Base-by-base conservation (phyloP, 1,140 invertebrate species). In the Dermatophagoides farinae region DNA sequence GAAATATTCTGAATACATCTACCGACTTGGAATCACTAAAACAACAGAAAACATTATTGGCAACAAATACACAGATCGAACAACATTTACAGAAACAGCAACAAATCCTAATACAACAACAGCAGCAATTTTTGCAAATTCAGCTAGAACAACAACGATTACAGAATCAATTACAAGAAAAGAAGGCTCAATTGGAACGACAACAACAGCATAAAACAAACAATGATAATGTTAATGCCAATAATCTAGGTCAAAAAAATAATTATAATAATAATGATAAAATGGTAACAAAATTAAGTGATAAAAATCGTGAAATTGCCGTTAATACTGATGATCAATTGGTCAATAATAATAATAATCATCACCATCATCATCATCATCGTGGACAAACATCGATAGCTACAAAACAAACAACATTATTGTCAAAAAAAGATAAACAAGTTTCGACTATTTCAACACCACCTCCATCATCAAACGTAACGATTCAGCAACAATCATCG, bases 71-170 rank as follows among this genome's bases (percentile, higher is more conserved):
- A 10, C 39, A 57, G 14, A 46, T 60, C 51, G 59, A 57, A 37
- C 53, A 61, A 43, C 58, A 47, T 20, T n/a, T 62, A 20, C 63
- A 55, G 53, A 55, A 65, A 38, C 64, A 63, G 23, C 63, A 61
- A 31, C 63, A 64, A 52, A 46, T 61, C 18, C 31, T 64, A 2
- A 57, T 61, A 18, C 50, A 62, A 16, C 66, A 67, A 47, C 64
- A 67, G 43, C 66, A 67, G 23, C 60, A 64, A 38, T 61, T 66
- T 43, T 63, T 64, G 40, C 49, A 53, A 18, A 47, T 64, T 44
- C 62, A 64, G 38, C 53, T 63, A 14, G 62, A 64, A 41, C 59
- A 41, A 16, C 58, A 51, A 38, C 47, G n/a, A 18, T 22, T 62
- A 20, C 53, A 62, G 20, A 58, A 18, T 11, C 40, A 57, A 20